Evolutionary conservation across 2,113 vertebrate species (phyloP), one percentile per base, ranked within the genome.

Genomic region (Thunnus thynnus): DNA sequence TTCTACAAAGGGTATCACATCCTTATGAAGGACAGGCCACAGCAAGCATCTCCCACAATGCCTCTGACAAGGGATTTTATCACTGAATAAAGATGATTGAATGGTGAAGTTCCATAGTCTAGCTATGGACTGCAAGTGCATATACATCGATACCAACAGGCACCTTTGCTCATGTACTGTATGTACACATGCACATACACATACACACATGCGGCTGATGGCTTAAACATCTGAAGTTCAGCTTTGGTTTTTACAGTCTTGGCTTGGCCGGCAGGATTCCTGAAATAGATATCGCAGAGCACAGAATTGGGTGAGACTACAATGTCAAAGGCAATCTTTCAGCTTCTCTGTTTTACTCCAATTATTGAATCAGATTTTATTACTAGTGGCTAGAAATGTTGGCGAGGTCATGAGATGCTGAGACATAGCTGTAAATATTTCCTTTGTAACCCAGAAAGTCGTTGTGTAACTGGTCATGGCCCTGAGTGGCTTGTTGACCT

Each of bases 181-280:
- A 52, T 63, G 22, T 27, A 61, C 62, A 22, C 27, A 73, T 6
- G 48, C 52, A 22, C 66, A 58, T 47, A 46, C 52, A 27, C 72
- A 46, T 54, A 48, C 64, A 46, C 70, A 55, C 79, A 74, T 17
- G 18, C 41, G 44, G 72, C 87, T 94, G 90, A 95, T 94, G 85
- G 86, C 77, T 94, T 95, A 90, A 92, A 91, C 93, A 95, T 93
- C 82, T 92, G 86, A 86, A 51, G 64, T 88, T 82, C 80, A 82
- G 89, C 89, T 91, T 87, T 86, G 60, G 64, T n/a, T 88, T 83
- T 87, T 86, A 78, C 76, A 77, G 89, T 66, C 88, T 76, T 83
- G 86, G 86, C 83, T 82, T 64, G 80, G 55, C 67, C 61, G 5
- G 72, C 68, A 62, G 86, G 82, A 90, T 85, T 89, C 86, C 89